phyloP scores from a whole-genome alignment of 2,888 invertebrate genomes.

The Toxonevra muliebris region DNA sequence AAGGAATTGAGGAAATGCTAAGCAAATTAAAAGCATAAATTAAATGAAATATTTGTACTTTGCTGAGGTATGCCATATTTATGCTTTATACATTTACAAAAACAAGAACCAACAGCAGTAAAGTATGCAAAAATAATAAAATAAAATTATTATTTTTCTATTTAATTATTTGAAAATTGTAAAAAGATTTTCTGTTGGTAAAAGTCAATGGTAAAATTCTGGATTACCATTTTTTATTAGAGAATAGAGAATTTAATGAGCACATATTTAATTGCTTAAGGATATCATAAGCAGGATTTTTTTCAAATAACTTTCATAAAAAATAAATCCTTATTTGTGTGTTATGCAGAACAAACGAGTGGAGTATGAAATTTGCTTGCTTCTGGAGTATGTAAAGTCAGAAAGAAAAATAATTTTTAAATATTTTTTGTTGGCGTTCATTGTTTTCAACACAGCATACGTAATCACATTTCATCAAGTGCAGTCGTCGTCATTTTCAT shows the following conservation, averaged over 20 bases:
- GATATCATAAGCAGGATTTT: constrained; percentile 18
- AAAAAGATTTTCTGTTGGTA: not conserved
- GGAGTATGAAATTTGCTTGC: too few species aligned
- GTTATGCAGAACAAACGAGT: not conserved
- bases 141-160: too few species aligned
- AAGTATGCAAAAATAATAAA: too few species aligned
- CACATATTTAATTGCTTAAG: constrained; percentile 23
- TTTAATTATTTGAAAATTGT: too few species aligned
- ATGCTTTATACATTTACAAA: too few species aligned
- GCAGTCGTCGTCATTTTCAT: constrained; percentile 17
- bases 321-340: constrained; percentile 7
- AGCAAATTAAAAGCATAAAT: constrained; percentile 38
- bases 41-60: constrained; percentile 33
- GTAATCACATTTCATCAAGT: constrained; percentile 34
- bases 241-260: constrained; percentile 3
- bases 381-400: not conserved
- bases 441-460: constrained; percentile 7
- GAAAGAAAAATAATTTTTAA: constrained; percentile 18
- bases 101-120: too few species aligned
- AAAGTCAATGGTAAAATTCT: not conserved
- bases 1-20: constrained; percentile 22
- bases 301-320: not conserved
- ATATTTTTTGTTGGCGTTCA: constrained; percentile 18
- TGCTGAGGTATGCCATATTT: not conserved
- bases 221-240: not conserved